These are phyloP conservation scores for Euproctis similis DNA, from an alignment of 2,888 invertebrate species.

Conservation along the genomic window DNA sequence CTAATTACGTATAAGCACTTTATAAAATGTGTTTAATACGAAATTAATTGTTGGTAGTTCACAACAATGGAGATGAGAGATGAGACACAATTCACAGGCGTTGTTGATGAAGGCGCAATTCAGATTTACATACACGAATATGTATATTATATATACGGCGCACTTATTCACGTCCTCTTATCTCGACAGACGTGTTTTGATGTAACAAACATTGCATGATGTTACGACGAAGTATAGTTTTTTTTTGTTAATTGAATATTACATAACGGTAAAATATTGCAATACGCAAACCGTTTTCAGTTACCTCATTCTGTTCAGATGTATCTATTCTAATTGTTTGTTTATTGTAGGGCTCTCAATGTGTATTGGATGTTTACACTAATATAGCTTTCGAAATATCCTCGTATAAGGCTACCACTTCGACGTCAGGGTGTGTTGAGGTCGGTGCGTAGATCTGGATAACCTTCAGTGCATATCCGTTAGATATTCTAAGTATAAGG, in stretches of 20 bases:
- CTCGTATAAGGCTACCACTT: not conserved
- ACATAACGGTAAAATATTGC: constrained; percentile 26
- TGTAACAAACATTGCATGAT: constrained; percentile 39
- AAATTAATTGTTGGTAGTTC: constrained; percentile 24
- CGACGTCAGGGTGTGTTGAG: constrained; percentile 1
- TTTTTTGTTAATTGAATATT: constrained; percentile 37
- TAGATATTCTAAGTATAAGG: no score
- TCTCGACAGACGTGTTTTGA: constrained; percentile 33
- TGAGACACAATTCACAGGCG: constrained; percentile 27
- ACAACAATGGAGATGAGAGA: constrained; percentile 21
- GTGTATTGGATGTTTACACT: no score
- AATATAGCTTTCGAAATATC: constrained; percentile 4
- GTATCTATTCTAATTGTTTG: constrained; percentile 5
- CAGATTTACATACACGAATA: no score
- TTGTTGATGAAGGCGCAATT: no score
- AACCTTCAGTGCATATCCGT: constrained; percentile 1
- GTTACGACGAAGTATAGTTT: constrained; percentile 29
- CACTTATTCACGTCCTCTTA: constrained; percentile 32
- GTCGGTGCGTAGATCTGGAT: not conserved
- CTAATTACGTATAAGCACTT: constrained; percentile 19
- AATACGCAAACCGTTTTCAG: constrained; percentile 19
- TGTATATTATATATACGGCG: constrained; percentile 26
- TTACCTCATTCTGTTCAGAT: constrained; percentile 14
- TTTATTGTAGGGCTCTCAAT: not conserved
- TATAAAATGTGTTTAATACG: constrained; percentile 23